Conservation (phyloP, 2,888 invertebrate genomes). For the Tuta absoluta region DNA sequence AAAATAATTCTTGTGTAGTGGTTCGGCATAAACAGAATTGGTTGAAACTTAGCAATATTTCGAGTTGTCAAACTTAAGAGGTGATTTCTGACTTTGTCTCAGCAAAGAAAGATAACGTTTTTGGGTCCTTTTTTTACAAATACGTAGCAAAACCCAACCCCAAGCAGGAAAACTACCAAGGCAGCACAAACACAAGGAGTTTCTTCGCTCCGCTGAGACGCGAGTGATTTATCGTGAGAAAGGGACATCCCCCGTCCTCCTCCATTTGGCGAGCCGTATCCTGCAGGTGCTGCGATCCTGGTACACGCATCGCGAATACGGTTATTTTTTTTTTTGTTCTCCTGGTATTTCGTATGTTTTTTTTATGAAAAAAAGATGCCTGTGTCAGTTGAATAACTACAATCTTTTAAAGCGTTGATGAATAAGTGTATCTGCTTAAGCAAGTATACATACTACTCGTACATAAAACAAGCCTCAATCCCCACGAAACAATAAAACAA, state of each 20-base stretch:
- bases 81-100: too few species aligned
- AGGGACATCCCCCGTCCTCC: conserved; percentile 60
- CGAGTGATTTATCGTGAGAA: conserved; percentile 74
- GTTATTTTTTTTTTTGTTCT: conserved; percentile 38
- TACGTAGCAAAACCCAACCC: neutral
- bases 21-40: too few species aligned
- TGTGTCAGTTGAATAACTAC: neutral
- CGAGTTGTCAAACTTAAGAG: too few species aligned
- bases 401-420: neutral
- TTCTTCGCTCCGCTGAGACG: conserved; percentile 42
- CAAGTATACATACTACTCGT: neutral
- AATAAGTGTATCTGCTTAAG: neutral
- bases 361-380: neutral
- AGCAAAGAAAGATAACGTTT: too few species aligned
- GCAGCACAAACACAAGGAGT: conserved; percentile 66
- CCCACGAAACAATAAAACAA: conserved; percentile 3
- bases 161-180: conserved; percentile 45
- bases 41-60: too few species aligned
- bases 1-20: too few species aligned
- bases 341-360: conserved; percentile 12
- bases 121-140: neutral
- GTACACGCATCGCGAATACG: conserved; percentile 32
- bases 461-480: neutral
- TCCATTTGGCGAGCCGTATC: conserved; percentile 55
- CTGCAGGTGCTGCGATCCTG: conserved; percentile 41